Conservation (phyloP, 2,797 vertebrate species). For the Spatula versicolor region DNA sequence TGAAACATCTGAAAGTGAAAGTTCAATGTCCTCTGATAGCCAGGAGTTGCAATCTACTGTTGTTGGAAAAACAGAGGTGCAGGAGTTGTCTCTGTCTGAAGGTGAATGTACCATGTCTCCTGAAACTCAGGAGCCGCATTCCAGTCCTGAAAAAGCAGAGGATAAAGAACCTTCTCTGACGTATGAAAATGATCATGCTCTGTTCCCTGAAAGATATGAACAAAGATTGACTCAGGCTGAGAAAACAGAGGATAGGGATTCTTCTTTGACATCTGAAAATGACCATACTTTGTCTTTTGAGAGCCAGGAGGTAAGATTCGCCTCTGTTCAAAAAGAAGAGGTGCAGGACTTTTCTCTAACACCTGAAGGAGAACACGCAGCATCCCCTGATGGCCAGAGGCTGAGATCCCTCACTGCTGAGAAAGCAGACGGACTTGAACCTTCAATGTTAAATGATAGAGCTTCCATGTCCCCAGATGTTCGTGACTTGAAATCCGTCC, state of each 20-base stretch:
- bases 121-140: constrained; percentile 36
- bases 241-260: neutral
- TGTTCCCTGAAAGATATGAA: neutral
- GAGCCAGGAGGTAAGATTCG: constrained; percentile 40
- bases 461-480: neutral
- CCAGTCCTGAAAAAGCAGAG: constrained; percentile 12
- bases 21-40: constrained; percentile 38
- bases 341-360: neutral
- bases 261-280: neutral
- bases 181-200: neutral
- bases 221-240: neutral
- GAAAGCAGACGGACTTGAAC: neutral
- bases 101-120: constrained; percentile 55
- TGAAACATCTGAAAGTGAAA: constrained; percentile 63
- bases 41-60: constrained; percentile 10
- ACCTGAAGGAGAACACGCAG: neutral
- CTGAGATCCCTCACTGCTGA: neutral
- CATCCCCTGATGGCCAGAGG: neutral
- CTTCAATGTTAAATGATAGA: neutral
- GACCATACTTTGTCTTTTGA: neutral
- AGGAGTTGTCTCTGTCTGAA: constrained; percentile 62
- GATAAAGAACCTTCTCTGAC: neutral
- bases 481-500: neutral
- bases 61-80: constrained; percentile 38
- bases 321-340: neutral